Base-by-base conservation (phyloP, 2,888 invertebrate genomes). In the Torymus aiolomorphi region DNA sequence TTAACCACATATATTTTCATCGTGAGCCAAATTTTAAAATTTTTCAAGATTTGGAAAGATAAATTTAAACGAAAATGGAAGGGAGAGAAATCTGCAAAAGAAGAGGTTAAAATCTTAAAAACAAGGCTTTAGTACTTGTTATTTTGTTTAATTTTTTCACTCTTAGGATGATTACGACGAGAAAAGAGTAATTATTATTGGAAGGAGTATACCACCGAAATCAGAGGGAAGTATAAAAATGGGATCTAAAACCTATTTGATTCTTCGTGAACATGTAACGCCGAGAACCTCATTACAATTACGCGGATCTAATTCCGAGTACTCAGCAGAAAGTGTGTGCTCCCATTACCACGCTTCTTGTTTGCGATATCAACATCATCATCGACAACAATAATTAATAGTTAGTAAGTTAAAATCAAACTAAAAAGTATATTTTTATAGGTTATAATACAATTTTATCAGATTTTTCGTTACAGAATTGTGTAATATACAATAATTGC, bases 161-260 rank as follows among this genome's bases (percentile, higher is more conserved):
- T 42, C 18, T 51, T 31, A 76, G 76, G 69, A 69, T 11, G 52
- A 62, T 2, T 31, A 49, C 13, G 42, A 82, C 52, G 66, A 76
- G 2, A 71, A 74, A 61, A 86, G 84, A 73, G 11, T 86, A 12
- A 84, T 89, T 67, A 84, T 85, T 71, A 84, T 89, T 54, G 86
- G 86, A n/a, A 87, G 87, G 81, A 86, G 86, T 78, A 83, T 86
- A 3, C 84, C 87, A n/a, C 79, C 84, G 5, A 82, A 71, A 13
- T 56, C 73, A 18, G 57, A 79, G 11, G 78, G 80, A 10, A 61
- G 77, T 52, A 51, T 88, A 61, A 84, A 83, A 84, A 86, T 88
- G 84, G 89, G 88, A 59, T 86, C 88, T 1, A 87, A 84, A 80
- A 89, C 89, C 0, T 82, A 87, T 77, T 73, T 89, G 63, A 87